Percentiles rank a stretch among this genome's conserved stretches.
Conservation (phyloP, 2,888 invertebrate species). For the Synergus japonicus region DNA sequence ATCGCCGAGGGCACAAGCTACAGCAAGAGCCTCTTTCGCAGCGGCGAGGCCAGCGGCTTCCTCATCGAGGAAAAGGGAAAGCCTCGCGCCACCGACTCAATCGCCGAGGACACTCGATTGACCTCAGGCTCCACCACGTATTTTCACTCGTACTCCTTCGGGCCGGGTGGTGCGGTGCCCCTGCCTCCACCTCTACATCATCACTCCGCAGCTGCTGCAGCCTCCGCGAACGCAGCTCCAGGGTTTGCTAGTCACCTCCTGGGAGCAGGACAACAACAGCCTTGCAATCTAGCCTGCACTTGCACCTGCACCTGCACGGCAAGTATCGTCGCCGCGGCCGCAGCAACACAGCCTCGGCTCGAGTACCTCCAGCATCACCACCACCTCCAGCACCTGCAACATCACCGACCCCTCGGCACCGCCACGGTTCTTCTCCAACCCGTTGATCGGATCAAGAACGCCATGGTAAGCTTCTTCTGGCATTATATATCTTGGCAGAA, state of each 20-base stretch:
- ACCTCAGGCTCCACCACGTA: conserved; percentile 75
- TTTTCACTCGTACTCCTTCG: conserved; percentile 77
- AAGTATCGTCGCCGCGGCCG: conserved; percentile 67
- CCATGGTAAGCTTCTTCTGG: conserved; percentile 72
- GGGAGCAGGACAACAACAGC: conserved; percentile 61
- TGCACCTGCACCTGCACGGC: conserved; percentile 72
- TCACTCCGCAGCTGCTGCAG: conserved; percentile 49
- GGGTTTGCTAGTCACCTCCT: conserved; percentile 51
- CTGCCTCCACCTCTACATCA: conserved; percentile 72
- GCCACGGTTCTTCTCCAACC: conserved; percentile 74
- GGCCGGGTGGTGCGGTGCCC: conserved; percentile 77
- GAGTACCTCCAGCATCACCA: conserved; percentile 65
- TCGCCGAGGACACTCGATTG: conserved; percentile 64
- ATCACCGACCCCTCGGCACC: conserved; percentile 66
- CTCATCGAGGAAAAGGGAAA: conserved; percentile 60
- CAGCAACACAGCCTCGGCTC: conserved; percentile 52
- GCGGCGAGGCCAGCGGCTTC: conserved; percentile 50
- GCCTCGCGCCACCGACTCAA: conserved; percentile 59
- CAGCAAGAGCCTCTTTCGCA: conserved; percentile 45
- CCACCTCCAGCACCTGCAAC: conserved; percentile 65
- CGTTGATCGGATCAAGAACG: conserved; percentile 75
- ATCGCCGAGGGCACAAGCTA: conserved; percentile 50
- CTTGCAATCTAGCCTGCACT: conserved; percentile 71
- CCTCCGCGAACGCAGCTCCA: conserved; percentile 51
- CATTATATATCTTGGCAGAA: neutral